Evolutionary conservation across 1,140 invertebrate species (phyloP).

Genomic region (Rhyacophila brunnea): DNA sequence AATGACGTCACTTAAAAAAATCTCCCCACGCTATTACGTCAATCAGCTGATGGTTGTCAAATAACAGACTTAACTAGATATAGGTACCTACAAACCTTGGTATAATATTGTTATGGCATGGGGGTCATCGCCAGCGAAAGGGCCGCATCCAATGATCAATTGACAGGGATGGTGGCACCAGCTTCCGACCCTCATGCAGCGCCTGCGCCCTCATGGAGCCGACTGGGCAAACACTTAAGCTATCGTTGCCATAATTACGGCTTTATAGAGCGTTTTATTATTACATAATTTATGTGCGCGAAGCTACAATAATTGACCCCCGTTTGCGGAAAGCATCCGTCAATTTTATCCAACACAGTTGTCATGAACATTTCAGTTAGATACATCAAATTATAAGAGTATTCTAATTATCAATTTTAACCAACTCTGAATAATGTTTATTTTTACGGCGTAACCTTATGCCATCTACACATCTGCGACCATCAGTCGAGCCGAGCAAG

Average conservation of each 20-base stretch:
- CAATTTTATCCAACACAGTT: background rate
- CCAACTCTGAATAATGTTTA: too few species aligned
- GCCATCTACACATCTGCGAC: too few species aligned
- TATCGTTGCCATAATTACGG: constrained; percentile 22
- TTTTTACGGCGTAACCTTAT: too few species aligned
- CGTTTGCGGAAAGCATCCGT: constrained; percentile 28
- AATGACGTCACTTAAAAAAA: too few species aligned
- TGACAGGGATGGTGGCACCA: constrained; percentile 20
- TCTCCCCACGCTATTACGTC: too few species aligned
- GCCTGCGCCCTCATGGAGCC: background rate
- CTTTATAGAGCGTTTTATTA: constrained; percentile 22
- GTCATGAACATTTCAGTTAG: too few species aligned
- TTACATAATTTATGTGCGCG: constrained; percentile 20
- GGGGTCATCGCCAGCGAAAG: constrained; percentile 15
- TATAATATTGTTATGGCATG: background rate
- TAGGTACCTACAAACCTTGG: too few species aligned
- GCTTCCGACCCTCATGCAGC: constrained; percentile 25
- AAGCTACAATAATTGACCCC: constrained; percentile 32
- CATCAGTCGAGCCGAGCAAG: too few species aligned
- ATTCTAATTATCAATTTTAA: too few species aligned
- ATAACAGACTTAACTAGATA: too few species aligned
- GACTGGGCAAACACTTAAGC: constrained; percentile 6
- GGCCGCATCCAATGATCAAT: constrained; percentile 17
- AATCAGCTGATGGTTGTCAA: too few species aligned
- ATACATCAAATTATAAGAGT: too few species aligned